A percentile compares a stretch with the other conserved stretches of the same genome.
These are phyloP conservation scores for Drosophila setifemur DNA, from an alignment of 1,140 invertebrate genomes.

Conservation along the genomic window DNA sequence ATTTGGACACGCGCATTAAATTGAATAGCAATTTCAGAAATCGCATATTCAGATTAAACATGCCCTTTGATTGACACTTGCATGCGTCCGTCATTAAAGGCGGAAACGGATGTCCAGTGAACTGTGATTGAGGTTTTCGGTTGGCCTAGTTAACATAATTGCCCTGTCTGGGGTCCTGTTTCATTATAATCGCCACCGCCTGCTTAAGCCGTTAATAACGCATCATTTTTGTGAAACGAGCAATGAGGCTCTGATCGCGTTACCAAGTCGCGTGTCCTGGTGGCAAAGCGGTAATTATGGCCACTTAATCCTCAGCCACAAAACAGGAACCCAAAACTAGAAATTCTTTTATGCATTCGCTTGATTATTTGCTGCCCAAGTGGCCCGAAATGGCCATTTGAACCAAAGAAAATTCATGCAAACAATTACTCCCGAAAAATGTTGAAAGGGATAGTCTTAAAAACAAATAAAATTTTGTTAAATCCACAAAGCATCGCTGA, in stretches of 20 bases:
- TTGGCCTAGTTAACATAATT: constrained; percentile 55
- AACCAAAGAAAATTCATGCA: constrained; percentile 4
- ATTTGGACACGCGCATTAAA: constrained; percentile 21
- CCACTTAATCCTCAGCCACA: constrained; percentile 66
- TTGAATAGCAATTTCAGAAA: constrained; percentile 23
- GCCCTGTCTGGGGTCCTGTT: background rate
- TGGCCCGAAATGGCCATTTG: constrained; percentile 47
- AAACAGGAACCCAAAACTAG: constrained; percentile 58
- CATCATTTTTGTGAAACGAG: constrained; percentile 66
- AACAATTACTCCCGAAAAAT: background rate
- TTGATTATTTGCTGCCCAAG: constrained; percentile 42
- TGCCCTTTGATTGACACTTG: constrained; percentile 62
- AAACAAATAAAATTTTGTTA: no score
- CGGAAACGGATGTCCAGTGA: constrained; percentile 68
- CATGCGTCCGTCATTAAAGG: constrained; percentile 35
- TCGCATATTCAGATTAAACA: constrained; percentile 53
- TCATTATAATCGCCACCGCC: constrained; percentile 32
- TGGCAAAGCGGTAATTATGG: constrained; percentile 60
- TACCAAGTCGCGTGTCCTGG: constrained; percentile 58
- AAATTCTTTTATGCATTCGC: constrained; percentile 60
- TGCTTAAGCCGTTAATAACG: constrained; percentile 70
- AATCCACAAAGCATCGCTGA: no score
- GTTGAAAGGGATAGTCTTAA: background rate
- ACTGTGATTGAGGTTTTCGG: constrained; percentile 2
- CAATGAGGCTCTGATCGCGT: constrained; percentile 50